These are phyloP conservation scores for Phthorimaea operculella DNA, from an alignment of 1,140 invertebrate genomes.

Conservation along the genomic window DNA sequence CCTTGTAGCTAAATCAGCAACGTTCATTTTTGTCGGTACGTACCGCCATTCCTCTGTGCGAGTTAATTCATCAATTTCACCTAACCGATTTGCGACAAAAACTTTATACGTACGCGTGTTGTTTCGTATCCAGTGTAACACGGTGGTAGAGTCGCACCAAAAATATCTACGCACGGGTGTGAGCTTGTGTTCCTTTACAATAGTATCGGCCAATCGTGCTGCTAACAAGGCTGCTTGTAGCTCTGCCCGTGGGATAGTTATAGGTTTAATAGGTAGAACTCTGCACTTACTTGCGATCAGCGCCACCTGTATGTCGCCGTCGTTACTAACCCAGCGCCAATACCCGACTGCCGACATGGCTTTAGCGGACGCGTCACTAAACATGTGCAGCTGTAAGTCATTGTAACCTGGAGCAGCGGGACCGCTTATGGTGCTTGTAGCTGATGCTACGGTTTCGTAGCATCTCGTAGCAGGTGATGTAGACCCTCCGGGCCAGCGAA, in stretches of 20 bases:
- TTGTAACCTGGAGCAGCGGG: slow-evolving; percentile 3
- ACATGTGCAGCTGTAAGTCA: slow-evolving; percentile 20
- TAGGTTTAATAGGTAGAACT: slow-evolving; percentile 10
- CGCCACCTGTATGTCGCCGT: slow-evolving; percentile 17
- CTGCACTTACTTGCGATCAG: slow-evolving; percentile 15
- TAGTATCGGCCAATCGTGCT: slow-evolving; percentile 11
- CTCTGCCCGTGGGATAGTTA: slow-evolving; percentile 11
- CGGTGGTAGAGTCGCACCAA: slow-evolving; percentile 34
- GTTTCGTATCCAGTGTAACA: slow-evolving; percentile 31
- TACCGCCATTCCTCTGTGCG: slow-evolving; percentile 26
- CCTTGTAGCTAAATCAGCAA: slow-evolving; percentile 32
- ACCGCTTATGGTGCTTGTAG: background rate
- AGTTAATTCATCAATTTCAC: slow-evolving; percentile 32
- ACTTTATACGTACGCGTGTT: slow-evolving; percentile 27
- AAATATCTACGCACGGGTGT: slow-evolving; percentile 8
- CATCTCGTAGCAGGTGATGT: background rate
- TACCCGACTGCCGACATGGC: slow-evolving; percentile 31
- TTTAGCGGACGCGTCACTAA: slow-evolving; percentile 23
- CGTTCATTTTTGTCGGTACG: slow-evolving; percentile 31
- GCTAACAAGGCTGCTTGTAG: slow-evolving; percentile 13
- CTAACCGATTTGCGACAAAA: slow-evolving; percentile 29
- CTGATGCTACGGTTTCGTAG: slow-evolving; percentile 9
- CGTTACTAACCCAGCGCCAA: slow-evolving; percentile 11
- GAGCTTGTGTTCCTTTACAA: slow-evolving; percentile 13
- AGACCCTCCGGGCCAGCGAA: background rate